A percentile compares a stretch with the other conserved stretches of the same genome.
These are phyloP conservation scores for Arenaria interpres DNA, from an alignment of 2,113 vertebrate species.

Conservation along the genomic window DNA sequence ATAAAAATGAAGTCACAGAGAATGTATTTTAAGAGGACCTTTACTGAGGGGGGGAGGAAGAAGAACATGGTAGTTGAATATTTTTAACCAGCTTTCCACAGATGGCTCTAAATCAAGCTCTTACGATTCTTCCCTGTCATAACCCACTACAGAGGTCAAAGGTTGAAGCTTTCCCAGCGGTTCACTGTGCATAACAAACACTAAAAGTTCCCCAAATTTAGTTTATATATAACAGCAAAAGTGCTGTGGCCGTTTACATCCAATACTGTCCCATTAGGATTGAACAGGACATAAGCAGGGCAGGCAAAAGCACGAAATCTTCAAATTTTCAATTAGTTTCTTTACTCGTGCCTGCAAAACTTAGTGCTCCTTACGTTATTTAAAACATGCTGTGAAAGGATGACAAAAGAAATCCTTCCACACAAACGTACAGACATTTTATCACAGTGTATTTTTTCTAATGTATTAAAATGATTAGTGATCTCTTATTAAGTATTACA, in stretches of 20 bases:
- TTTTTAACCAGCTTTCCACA: conserved; percentile 63
- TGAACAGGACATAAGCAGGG: background rate
- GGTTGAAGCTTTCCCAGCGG: conserved; percentile 77
- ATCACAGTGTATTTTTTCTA: background rate
- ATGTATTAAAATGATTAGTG: background rate
- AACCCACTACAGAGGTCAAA: conserved; percentile 72
- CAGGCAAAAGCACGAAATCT: background rate
- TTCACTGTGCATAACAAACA: conserved; percentile 64
- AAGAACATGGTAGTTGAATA: conserved; percentile 17
- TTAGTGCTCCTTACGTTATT: background rate
- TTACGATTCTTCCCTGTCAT: conserved; percentile 62
- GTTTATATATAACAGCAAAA: conserved; percentile 38
- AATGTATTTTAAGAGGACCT: conserved; percentile 25
- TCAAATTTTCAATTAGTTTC: background rate
- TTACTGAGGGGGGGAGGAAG: background rate
- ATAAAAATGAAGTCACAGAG: conserved; percentile 26
- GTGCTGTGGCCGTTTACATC: background rate
- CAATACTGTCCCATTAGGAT: background rate
- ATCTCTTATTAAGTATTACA: background rate
- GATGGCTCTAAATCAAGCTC: conserved; percentile 69
- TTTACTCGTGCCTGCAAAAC: background rate
- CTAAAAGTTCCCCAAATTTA: conserved; percentile 63
- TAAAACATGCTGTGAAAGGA: background rate
- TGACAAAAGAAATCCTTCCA: background rate
- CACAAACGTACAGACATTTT: background rate